Evolutionary conservation across 2,888 invertebrate genomes (phyloP), one percentile per base, ranked within the genome.

Genomic region (Andrena bicolor): DNA sequence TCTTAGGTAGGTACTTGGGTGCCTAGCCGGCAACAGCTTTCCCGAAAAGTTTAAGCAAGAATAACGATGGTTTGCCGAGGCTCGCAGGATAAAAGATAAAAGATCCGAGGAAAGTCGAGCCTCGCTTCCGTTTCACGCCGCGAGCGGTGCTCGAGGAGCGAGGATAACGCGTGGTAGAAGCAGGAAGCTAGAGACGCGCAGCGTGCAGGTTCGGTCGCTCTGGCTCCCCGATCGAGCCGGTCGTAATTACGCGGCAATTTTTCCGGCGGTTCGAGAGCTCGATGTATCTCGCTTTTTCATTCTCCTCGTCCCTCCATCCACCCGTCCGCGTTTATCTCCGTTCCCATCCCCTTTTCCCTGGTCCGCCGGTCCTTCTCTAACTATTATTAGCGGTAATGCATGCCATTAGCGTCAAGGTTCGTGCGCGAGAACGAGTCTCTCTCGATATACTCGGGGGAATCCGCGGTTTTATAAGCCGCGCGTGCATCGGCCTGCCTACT

Each of bases 331-430:
- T 79, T 82, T 71, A 74, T 74, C 77, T 63, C 61, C 23, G 61
- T 70, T 64, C 72, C 74, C 77, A 76, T 79, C 75, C 75, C 78
- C 83, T 70, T 71, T 81, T 64, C 73, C 66, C 77, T 58, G 60
- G 69, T 70, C 60, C 58, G 58, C 51, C 77, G 41, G 69, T 78
- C 72, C 63, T 75, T 68, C 79, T 78, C 74, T 83, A 85, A 90
- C 87, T 89, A 90, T 91, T 91, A 90, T 91, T 90, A 91, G 89
- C 89, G 87, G 89, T 92, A 92, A 92, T 92, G 90, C 90, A 91
- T 91, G 90, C 89, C 89, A 92, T 92, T 92, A 92, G 87, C 91
- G 92, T 91, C 90, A 90, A 91, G 91, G 91, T 90, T 90, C 89
- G 89, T 89, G 90, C 87, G 81, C 87, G 86, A 86, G 87, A 86